Percentiles rank a stretch among this genome's conserved stretches.
Evolutionary conservation across 2,888 invertebrate species (phyloP).

Genomic region (Dynastes tityus): DNA sequence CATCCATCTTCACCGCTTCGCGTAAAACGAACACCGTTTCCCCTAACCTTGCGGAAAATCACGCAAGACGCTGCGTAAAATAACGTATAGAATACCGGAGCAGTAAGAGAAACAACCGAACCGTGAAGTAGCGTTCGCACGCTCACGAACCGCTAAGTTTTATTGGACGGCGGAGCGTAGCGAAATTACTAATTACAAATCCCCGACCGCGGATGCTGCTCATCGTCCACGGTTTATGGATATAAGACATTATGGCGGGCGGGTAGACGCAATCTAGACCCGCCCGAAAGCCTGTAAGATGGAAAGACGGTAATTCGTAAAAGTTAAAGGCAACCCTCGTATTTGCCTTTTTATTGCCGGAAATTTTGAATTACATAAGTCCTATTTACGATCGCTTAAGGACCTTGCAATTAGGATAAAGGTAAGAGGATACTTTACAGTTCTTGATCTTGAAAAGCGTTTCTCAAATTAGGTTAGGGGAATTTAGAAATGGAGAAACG

Average conservation of each 20-base stretch:
- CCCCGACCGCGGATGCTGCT: not conserved
- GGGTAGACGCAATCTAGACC: not conserved
- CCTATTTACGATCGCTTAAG: conserved; percentile 8
- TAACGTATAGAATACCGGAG: too few relatives aligned
- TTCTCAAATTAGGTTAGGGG: not conserved
- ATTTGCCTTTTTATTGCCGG: conserved; percentile 12
- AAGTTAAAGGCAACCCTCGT: not conserved
- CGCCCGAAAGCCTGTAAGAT: not conserved
- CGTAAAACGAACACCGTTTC: too few relatives aligned
- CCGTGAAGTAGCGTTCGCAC: not conserved
- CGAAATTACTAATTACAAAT: conserved; percentile 8
- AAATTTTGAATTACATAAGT: conserved; percentile 20
- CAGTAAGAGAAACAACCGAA: too few relatives aligned
- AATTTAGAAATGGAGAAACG: too few relatives aligned
- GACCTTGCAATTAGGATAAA: not conserved
- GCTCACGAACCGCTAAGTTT: conserved; percentile 10
- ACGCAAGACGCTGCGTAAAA: too few relatives aligned
- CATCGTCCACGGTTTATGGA: conserved; percentile 1
- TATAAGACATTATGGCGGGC: too few relatives aligned
- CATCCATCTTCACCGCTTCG: too few relatives aligned
- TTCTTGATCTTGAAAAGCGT: not conserved
- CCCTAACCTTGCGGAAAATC: too few relatives aligned
- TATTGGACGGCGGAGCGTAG: not conserved
- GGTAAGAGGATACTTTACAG: conserved; percentile 9
- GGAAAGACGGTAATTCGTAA: not conserved